A percentile compares a stretch with the other conserved stretches of the same genome.
Evolutionary conservation across 2,797 vertebrate genomes (phyloP).

Genomic region (Dryobates pubescens): DNA sequence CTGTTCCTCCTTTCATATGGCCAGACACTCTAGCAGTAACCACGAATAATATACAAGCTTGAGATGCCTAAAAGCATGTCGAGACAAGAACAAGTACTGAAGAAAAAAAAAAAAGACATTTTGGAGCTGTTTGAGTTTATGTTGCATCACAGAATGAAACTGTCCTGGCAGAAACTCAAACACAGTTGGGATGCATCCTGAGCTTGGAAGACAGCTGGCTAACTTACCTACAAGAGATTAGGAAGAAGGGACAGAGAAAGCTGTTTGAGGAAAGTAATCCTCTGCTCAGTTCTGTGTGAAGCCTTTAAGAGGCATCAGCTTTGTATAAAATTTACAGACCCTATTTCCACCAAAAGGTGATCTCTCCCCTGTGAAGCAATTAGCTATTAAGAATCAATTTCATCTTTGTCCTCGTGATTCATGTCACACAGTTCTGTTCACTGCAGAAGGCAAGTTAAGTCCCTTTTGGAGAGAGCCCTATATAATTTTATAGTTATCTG

Average conservation of each 20-base stretch:
- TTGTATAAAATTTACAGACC: constrained; percentile 19
- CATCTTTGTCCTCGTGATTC: constrained; percentile 42
- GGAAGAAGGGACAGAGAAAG: not conserved
- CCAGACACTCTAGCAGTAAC: not conserved
- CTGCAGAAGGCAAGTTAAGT: constrained; percentile 34
- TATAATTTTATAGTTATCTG: constrained; percentile 58
- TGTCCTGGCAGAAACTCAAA: not conserved
- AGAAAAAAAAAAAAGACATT: not conserved
- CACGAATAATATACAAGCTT: not conserved
- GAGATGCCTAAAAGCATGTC: too few relatives aligned
- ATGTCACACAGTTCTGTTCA: constrained; percentile 22
- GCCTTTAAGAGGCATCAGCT: not conserved
- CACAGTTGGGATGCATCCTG: not conserved
- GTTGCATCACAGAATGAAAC: not conserved
- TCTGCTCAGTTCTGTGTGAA: not conserved
- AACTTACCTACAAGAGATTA: not conserved
- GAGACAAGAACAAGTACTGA: not conserved
- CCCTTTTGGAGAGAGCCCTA: constrained; percentile 7
- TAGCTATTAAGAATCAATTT: constrained; percentile 39
- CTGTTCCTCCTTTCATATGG: not conserved
- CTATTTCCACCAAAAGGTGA: not conserved
- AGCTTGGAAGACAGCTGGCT: not conserved
- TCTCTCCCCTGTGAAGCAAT: constrained; percentile 45
- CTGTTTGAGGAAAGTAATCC: not conserved
- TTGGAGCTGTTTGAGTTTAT: not conserved